These are phyloP conservation scores for Spodoptera litura DNA, from an alignment of 1,140 invertebrate genomes.

Conservation along the genomic window DNA sequence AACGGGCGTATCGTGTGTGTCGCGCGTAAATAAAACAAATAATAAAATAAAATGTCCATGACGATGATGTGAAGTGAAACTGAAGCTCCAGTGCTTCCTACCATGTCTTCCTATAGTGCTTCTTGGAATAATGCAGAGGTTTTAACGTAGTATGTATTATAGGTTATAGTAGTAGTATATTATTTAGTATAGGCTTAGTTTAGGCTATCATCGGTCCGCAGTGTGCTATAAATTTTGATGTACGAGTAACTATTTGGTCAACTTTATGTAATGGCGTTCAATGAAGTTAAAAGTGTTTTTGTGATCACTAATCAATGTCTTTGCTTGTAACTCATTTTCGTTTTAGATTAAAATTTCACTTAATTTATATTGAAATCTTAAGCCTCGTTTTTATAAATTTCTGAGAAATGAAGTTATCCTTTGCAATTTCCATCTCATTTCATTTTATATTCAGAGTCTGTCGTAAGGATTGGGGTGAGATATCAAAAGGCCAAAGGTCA, in stretches of 20 bases:
- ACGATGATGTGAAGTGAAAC: slow-evolving; percentile 27
- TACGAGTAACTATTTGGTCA: not conserved
- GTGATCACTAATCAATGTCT: too few species aligned
- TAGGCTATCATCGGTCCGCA: slow-evolving; percentile 12
- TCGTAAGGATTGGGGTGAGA: slow-evolving; percentile 3
- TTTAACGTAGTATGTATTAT: slow-evolving; percentile 21
- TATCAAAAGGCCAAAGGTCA: slow-evolving; percentile 29
- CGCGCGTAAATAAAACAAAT: not conserved
- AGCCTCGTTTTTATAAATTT: too few species aligned
- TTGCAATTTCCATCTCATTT: not conserved
- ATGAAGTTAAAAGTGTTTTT: too few species aligned
- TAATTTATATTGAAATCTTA: too few species aligned
- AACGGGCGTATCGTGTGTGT: slow-evolving; percentile 5
- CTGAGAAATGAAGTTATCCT: not conserved
- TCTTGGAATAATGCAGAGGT: not conserved
- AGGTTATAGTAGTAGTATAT: not conserved
- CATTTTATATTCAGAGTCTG: not conserved
- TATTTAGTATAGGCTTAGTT: slow-evolving; percentile 12
- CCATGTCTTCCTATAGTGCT: slow-evolving; percentile 35
- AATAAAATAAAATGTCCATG: slow-evolving; percentile 32
- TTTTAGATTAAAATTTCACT: too few species aligned
- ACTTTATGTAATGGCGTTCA: too few species aligned
- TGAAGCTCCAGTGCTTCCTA: slow-evolving; percentile 36
- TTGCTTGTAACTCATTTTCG: too few species aligned
- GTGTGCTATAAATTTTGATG: not conserved